Evolutionary conservation across 1,140 invertebrate genomes (phyloP).

Genomic region (Hycleus phaleratus): DNA sequence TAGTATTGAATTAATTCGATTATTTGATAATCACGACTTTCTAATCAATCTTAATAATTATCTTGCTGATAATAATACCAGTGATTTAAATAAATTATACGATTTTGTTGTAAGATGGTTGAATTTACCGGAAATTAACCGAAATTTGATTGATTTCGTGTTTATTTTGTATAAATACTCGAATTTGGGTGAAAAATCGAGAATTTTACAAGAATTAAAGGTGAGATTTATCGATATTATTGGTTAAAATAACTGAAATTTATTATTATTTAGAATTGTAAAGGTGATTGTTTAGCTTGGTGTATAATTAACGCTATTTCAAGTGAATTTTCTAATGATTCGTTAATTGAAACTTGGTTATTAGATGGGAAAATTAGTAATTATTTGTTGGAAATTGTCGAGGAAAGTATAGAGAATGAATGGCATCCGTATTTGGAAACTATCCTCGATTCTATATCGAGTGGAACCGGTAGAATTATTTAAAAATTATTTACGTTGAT

Average conservation of each 20-base stretch:
- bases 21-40: slow-evolving; percentile 43
- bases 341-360: slow-evolving; percentile 47
- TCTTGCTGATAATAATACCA: slow-evolving; percentile 32
- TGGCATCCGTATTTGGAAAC: slow-evolving; percentile 39
- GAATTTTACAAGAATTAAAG: slow-evolving; percentile 45
- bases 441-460: slow-evolving; percentile 25
- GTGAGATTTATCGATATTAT: slow-evolving; percentile 35
- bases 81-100: slow-evolving; percentile 39
- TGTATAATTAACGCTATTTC: slow-evolving; percentile 43
- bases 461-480: background rate
- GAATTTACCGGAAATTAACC: slow-evolving; percentile 35
- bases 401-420: slow-evolving; percentile 40
- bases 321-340: slow-evolving; percentile 44
- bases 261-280: slow-evolving; percentile 11
- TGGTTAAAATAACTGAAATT: background rate
- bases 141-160: slow-evolving; percentile 49
- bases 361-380: slow-evolving; percentile 36
- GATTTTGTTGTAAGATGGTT: slow-evolving; percentile 46
- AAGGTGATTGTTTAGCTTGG: slow-evolving; percentile 33
- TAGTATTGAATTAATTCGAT: slow-evolving; percentile 40
- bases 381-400: slow-evolving; percentile 40
- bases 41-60: slow-evolving; percentile 35
- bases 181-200: slow-evolving; percentile 41
- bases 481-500: slow-evolving; percentile 6
- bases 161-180: slow-evolving; percentile 50